Evolutionary conservation across 2,113 vertebrate species (phyloP), one percentile per base, ranked within the genome.

Genomic region (Malurus melanocephalus): DNA sequence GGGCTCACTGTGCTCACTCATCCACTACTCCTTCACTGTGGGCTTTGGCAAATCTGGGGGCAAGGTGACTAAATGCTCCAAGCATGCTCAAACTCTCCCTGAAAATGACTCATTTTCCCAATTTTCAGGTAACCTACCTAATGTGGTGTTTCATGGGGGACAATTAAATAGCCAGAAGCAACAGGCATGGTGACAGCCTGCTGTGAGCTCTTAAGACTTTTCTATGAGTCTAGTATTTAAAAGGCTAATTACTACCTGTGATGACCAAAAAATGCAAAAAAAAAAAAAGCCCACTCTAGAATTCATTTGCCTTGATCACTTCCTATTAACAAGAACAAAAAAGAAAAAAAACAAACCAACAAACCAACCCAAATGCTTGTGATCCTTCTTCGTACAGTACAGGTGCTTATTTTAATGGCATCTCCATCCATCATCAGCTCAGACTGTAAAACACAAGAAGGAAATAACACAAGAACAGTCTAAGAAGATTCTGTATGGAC

Each of bases 21-120:
- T 6, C 69, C 59, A 72, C n/a, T 1, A 0, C 18, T 33, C 59
- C 28, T 17, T 43, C 3, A 3, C 38, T 55, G 28, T 0, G 0
- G 28, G 27, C 30, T 68, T 83, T 55, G 46, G 46, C n/a, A 76
- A 55, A 23, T 19, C 21, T 53, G 10, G 21, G 19, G 7, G 14
- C 1, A 4, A 61, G 27, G 30, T 52, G 18, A 52, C 18, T 28
- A 73, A 55, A 57, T 7, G 11, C 45, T 27, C 11, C 66, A 82
- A 13, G 11, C 11, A 13, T 3, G 17, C 35, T 67, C 28, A 92
- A 61, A 75, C 11, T 8, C 28, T 45, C n/a, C 40, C 45, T 48
- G 35, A 64, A 66, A 82, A 85, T 10, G 30, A 32, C 7, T 14
- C 23, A 42, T 74, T 46, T 59, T 14, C 32, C 40, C 53, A 26